Percentiles rank a stretch among this genome's conserved stretches.
phyloP scores from a whole-genome alignment of 2,888 invertebrate species.

The Cephus pulcher region DNA sequence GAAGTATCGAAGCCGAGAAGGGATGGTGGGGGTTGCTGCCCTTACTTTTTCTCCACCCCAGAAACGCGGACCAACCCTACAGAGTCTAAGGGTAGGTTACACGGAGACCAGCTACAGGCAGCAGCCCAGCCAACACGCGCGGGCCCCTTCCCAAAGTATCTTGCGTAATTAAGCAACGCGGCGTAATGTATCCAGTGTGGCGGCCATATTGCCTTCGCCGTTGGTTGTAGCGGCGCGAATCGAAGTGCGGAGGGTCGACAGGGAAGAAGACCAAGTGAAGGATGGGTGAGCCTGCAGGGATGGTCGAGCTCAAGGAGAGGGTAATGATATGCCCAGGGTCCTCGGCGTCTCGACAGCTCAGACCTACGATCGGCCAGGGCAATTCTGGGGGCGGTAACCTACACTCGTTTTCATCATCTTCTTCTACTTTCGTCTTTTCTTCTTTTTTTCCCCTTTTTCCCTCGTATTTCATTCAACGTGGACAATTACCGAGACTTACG shows the following conservation, averaged over 20 bases:
- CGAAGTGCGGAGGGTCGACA: slow-evolving; percentile 51
- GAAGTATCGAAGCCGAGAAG: slow-evolving; percentile 18
- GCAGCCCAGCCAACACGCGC: slow-evolving; percentile 51
- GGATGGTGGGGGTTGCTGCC: slow-evolving; percentile 5
- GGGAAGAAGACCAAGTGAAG: slow-evolving; percentile 42
- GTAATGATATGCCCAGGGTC: slow-evolving; percentile 53
- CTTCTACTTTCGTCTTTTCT: not conserved
- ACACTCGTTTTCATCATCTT: not conserved
- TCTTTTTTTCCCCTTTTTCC: not conserved
- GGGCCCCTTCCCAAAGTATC: slow-evolving; percentile 66
- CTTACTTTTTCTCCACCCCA: slow-evolving; percentile 25
- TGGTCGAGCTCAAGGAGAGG: slow-evolving; percentile 31
- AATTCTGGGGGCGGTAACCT: slow-evolving; percentile 7
- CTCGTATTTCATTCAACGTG: not conserved
- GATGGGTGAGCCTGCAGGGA: slow-evolving; percentile 36
- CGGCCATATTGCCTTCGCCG: slow-evolving; percentile 54
- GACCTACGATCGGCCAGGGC: slow-evolving; percentile 13
- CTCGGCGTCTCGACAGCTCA: slow-evolving; percentile 26
- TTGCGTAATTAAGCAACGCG: slow-evolving; percentile 67
- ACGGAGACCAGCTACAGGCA: slow-evolving; percentile 40
- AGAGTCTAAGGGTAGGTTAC: slow-evolving; percentile 8
- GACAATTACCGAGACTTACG: not conserved
- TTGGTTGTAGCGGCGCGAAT: slow-evolving; percentile 39
- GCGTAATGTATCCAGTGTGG: slow-evolving; percentile 51
- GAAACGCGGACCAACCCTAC: not conserved